Evolutionary conservation across 2,113 vertebrate species (phyloP), one percentile per base, ranked within the genome.

Genomic region (Chaenocephalus aceratus): DNA sequence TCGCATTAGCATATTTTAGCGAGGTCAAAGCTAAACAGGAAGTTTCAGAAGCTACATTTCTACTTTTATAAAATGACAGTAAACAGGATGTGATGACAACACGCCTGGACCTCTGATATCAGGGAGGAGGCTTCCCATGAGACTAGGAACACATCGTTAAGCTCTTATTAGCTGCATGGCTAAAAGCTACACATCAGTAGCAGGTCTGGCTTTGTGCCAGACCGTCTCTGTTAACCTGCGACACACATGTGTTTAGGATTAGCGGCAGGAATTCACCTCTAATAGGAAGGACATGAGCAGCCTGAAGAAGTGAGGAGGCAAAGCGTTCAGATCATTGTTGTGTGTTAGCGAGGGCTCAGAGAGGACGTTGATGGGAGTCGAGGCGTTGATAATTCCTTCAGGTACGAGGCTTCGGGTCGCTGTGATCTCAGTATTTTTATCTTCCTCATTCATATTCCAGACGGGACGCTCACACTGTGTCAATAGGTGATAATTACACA

Each of bases 361-460:
- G 74, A 84, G 78, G 79, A 84, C 81, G 60, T 59, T 83, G 77
- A 90, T 69, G 80, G 59, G 80, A 84, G 72, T 58, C 57, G 41
- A 83, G 75, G 80, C 65, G 54, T 84, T 78, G 74, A 77, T 88
- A 83, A 92, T 86, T 80, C 88, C 74, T 91, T 88, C 82, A 75
- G 90, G 74, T 88, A 34, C 48, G 6, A 63, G 77, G 44, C 77
- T 63, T n/a, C 2, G 3, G 6, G 41, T 80, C 9, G 0, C 80
- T 82, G 67, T 87, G 84, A 84, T 89, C 79, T 77, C 70, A 10
- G 57, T 82, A 57, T 76, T 86, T 88, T 80, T 54, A 84, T 82
- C 79, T 66, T 18, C 64, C 78, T 89, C 80, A 74, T 88, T 92
- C 52, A 41, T 16, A 86, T 88, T 92, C 87, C 10, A 73, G 72